Percentiles rank a stretch among this genome's conserved stretches.
Evolutionary conservation across 2,888 invertebrate species (phyloP).

Genomic region (Alviniconcha strummeri): DNA sequence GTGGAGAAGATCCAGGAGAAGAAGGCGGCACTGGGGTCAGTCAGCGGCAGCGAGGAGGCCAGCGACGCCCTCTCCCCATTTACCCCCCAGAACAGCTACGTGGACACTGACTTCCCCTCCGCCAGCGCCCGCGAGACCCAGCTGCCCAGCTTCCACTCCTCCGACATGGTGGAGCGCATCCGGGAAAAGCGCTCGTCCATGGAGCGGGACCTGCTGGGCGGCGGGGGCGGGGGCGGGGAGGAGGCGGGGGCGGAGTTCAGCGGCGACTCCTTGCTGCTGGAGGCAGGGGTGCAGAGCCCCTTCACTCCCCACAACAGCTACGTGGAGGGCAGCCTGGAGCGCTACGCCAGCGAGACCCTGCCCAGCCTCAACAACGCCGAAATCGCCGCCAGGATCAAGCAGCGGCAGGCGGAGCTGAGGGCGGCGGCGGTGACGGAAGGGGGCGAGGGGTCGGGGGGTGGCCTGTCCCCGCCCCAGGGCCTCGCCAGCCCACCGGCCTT

Average conservation of each 20-base stretch:
- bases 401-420: slow-evolving; percentile 43
- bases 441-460: slow-evolving; percentile 29
- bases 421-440: slow-evolving; percentile 32
- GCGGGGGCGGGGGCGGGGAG: not conserved
- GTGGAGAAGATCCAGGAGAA: slow-evolving; percentile 73
- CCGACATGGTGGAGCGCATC: slow-evolving; percentile 74
- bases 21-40: slow-evolving; percentile 64
- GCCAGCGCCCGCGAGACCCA: slow-evolving; percentile 38
- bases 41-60: slow-evolving; percentile 14
- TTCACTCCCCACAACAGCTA: slow-evolving; percentile 73
- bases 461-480: not conserved
- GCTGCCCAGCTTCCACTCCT: slow-evolving; percentile 74
- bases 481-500: too few species aligned
- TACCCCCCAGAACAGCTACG: slow-evolving; percentile 60
- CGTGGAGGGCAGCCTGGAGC: slow-evolving; percentile 59
- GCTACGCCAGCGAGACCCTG: slow-evolving; percentile 34
- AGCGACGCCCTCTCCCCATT: slow-evolving; percentile 45
- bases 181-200: slow-evolving; percentile 71
- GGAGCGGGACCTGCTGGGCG: slow-evolving; percentile 31
- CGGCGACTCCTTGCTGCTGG: slow-evolving; percentile 22
- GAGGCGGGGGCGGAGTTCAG: slow-evolving; percentile 4
- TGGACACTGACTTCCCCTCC: slow-evolving; percentile 30
- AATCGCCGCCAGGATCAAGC: slow-evolving; percentile 42
- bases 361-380: slow-evolving; percentile 46
- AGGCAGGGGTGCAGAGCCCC: slow-evolving; percentile 48